These are phyloP conservation scores for Clistopyga incitator DNA, from an alignment of 2,888 invertebrate species.

Conservation along the genomic window DNA sequence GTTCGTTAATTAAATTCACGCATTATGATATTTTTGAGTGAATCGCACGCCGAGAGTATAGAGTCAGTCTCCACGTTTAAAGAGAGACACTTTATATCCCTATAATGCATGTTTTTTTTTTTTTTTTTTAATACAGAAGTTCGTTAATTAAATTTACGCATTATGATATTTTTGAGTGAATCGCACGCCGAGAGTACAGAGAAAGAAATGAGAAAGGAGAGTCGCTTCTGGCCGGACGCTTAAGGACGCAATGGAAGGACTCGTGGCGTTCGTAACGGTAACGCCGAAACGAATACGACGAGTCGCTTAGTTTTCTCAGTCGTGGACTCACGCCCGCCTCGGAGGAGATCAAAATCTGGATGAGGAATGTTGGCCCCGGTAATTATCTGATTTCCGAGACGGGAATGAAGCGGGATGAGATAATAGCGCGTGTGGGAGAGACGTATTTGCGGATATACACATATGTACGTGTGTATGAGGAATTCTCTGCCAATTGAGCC, in stretches of 20 bases:
- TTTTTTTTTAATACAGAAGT: too few species aligned
- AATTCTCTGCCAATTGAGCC: background rate
- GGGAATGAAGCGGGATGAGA: constrained; percentile 31
- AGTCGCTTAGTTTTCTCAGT: constrained; percentile 26
- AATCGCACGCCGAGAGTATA: too few species aligned
- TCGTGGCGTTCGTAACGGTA: constrained; percentile 33
- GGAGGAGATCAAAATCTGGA: constrained; percentile 59
- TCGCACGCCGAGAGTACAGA: constrained; percentile 36
- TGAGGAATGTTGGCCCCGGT: constrained; percentile 59
- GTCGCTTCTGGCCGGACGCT: constrained; percentile 4
- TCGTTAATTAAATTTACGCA: too few species aligned
- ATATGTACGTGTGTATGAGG: background rate
- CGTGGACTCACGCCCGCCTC: constrained; percentile 23
- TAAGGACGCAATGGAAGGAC: constrained; percentile 45
- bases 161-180: constrained; percentile 45
- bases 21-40: too few species aligned
- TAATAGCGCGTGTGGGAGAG: constrained; percentile 9
- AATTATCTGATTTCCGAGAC: constrained; percentile 62
- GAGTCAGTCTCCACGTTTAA: too few species aligned
- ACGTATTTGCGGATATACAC: background rate
- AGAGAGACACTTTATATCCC: too few species aligned
- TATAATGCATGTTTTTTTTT: too few species aligned
- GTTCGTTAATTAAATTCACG: too few species aligned
- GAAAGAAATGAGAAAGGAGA: constrained; percentile 18
- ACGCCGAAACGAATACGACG: constrained; percentile 19